Base-by-base conservation (phyloP, 2,113 vertebrate genomes). In the Bostrychus sinensis region DNA sequence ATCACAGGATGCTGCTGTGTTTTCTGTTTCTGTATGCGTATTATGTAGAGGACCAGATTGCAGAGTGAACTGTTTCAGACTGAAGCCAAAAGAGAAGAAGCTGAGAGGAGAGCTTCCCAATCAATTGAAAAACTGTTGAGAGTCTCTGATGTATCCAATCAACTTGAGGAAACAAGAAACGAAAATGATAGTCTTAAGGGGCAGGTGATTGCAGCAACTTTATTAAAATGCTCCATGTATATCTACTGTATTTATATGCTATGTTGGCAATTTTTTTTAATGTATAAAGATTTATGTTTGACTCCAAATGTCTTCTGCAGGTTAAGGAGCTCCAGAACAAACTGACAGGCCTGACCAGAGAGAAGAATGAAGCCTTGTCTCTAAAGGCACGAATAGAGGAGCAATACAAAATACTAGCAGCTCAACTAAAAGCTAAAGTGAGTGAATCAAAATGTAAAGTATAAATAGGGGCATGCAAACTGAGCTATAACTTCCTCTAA, bases 341-440 rank as follows among this genome's bases (percentile, higher is more conserved):
- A 83, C 28, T 83, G 1, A 43, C 56, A 55, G 22, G 62, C 14
- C 37, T 88, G 70, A 10, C 42, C 67, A 64, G 66, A 63, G 82
- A 57, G 14, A 37, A 54, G 41, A 36, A 70, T 34, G 72, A 88
- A 11, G 62, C 30, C 42, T 10, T 81, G 62, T 72, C 77, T 87
- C 75, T 93, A 36, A 93, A 83, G 80, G 78, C 85, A 32, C 90
- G 90, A 54, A 85, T 83, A 39, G 82, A 92, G 17, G 92, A 93
- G 71, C 90, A 89, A 56, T 72, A 89, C 58, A 48, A 53, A 42
- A 5, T 46, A 28, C 88, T 93, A 26, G 82, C 77, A 72, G 80
- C 86, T 54, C 86, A 90, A 71, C 89, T 95, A 1, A 41, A 53
- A 81, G 79, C 83, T 45, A 85, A 94, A 92, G 94, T 94, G 54